Base-by-base conservation (phyloP, 1,140 invertebrate species). In the Drepana arcuata region DNA sequence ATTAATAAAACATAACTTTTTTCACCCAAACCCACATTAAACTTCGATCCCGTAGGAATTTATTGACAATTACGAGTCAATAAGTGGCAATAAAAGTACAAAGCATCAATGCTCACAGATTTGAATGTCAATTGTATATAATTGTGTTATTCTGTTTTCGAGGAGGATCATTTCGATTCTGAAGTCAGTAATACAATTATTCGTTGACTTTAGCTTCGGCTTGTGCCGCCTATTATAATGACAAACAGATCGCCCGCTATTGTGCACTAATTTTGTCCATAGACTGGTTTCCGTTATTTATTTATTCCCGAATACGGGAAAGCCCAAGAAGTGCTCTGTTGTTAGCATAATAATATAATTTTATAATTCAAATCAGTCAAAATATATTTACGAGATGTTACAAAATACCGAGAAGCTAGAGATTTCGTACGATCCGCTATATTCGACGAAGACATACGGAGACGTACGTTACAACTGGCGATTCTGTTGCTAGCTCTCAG, bases 1-100 rank as follows among this genome's bases (percentile, higher is more conserved):
- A 82, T 82, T 82, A 82, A 82, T 82, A 82, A 79, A 82, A 82
- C 70, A 78, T 81, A 82, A 81, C 74, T 81, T 81, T 81, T 80
- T 81, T 50, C 70, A 81, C 74, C 70, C 72, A 79, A 81, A 79
- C 77, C 77, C 77, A 81, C 74, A 81, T 81, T 77, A 77, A 77
- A 70, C 53, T 72, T 63, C 64, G 65, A 71, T 77, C 73, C 73
- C 73, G 68, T 77, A 73, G 68, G 57, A 77, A 78, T 81, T 79
- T 81, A 81, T 81, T 79, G 77, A 75, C 77, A 81, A 81, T 82
- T 82, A 82, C 69, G 66, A 57, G 58, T 74, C 74, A 81, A 82
- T 82, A 73, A 79, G 72, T 52, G 72, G 66, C 70, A 81, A 81
- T 81, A 81, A 81, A 79, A 48, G 57, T 65, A 82, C 78, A 82